phyloP scores from a whole-genome alignment of 2,888 invertebrate species.

The Nasonia oneida region DNA sequence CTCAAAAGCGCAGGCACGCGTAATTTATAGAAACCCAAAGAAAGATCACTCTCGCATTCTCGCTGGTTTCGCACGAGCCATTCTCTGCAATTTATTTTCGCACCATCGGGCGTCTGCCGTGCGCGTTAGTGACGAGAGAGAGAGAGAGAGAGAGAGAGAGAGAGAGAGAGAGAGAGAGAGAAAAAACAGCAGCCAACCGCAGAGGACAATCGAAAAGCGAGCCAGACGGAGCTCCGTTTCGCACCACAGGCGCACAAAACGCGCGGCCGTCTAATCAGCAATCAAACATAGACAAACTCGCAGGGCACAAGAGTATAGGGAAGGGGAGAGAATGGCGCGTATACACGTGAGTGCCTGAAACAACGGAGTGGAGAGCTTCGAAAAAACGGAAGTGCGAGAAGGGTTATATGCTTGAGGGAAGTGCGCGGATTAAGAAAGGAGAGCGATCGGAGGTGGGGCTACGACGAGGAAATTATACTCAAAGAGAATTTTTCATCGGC shows the following conservation, averaged over 20 bases:
- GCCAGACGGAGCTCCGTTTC: slow-evolving; percentile 56
- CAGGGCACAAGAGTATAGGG: not conserved
- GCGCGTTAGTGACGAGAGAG: not conserved
- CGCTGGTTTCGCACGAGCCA: slow-evolving; percentile 46
- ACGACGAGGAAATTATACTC: not conserved
- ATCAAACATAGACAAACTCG: slow-evolving; percentile 60
- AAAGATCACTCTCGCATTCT: not conserved
- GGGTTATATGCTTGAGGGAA: slow-evolving; percentile 52
- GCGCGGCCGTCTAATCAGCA: slow-evolving; percentile 59
- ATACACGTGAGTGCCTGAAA: slow-evolving; percentile 26
- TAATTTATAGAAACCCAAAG: slow-evolving; percentile 38
- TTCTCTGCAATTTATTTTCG: slow-evolving; percentile 52
- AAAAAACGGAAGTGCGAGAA: slow-evolving; percentile 55
- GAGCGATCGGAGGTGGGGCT: slow-evolving; percentile 56
- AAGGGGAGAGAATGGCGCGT: slow-evolving; percentile 27
- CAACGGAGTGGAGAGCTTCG: slow-evolving; percentile 25
- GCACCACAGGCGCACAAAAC: slow-evolving; percentile 58
- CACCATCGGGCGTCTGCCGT: slow-evolving; percentile 41
- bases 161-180: no score
- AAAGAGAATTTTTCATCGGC: slow-evolving; percentile 20
- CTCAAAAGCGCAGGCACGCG: slow-evolving; percentile 24
- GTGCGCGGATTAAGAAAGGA: slow-evolving; percentile 16
- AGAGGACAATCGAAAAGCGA: slow-evolving; percentile 51
- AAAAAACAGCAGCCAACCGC: slow-evolving; percentile 22
- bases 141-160: not conserved